Percentiles rank a stretch among this genome's conserved stretches.
These are phyloP conservation scores for Pomatostomus ruficeps DNA, from an alignment of 2,113 vertebrate species.

Conservation along the genomic window DNA sequence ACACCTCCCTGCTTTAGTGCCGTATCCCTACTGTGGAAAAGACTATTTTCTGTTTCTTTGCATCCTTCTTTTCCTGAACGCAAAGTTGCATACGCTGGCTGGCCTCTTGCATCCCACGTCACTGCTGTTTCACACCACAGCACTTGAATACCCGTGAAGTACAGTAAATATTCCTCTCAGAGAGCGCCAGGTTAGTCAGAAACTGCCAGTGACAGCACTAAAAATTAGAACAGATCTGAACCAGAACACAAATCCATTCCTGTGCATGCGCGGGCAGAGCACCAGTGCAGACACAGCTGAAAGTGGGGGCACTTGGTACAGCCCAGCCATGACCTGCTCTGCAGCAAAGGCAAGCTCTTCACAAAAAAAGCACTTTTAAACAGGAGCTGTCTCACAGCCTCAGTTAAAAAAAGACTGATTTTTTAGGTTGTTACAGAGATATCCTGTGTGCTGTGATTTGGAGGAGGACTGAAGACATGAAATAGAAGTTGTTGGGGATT, in stretches of 20 bases:
- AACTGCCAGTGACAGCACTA: not conserved
- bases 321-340: not conserved
- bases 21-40: not conserved
- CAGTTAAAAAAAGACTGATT: not conserved
- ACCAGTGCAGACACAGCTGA: not conserved
- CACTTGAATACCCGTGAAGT: not conserved
- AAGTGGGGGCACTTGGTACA: not conserved
- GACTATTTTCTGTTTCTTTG: not conserved
- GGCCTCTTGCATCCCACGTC: not conserved
- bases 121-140: not conserved
- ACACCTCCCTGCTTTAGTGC: not conserved
- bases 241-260: not conserved
- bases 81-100: not conserved
- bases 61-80: not conserved
- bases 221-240: not conserved
- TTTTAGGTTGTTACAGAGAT: not conserved
- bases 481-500: not conserved
- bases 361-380: not conserved
- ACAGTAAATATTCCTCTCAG: not conserved
- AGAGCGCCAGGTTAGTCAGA: not conserved
- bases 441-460: not conserved
- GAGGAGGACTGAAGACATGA: not conserved
- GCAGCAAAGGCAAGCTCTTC: not conserved
- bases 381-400: not conserved
- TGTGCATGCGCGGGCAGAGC: fast-evolving